These are phyloP conservation scores for Schrankia costaestrigalis DNA, from an alignment of 2,888 invertebrate species.

Conservation along the genomic window DNA sequence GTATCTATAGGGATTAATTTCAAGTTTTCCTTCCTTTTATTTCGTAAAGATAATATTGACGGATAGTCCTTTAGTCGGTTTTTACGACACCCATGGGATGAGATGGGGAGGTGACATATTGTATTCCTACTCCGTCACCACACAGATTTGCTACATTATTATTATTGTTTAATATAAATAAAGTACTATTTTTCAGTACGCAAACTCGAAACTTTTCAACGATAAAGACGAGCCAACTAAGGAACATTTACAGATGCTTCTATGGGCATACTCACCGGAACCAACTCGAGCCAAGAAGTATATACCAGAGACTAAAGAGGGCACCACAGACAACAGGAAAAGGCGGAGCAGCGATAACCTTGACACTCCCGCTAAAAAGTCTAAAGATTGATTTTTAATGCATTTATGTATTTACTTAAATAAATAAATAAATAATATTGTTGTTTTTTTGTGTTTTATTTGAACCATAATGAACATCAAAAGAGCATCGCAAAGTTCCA, in stretches of 20 bases:
- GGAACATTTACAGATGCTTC: constrained; percentile 84
- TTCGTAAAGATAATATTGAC: no score
- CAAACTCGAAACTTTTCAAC: constrained; percentile 82
- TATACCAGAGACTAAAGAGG: constrained; percentile 52
- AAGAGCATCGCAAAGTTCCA: no score
- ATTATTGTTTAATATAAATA: background rate
- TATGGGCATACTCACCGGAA: constrained; percentile 90
- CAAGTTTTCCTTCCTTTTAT: no score
- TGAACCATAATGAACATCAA: no score
- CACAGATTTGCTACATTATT: no score
- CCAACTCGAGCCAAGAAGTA: constrained; percentile 83
- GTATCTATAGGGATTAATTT: no score
- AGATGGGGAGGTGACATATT: no score
- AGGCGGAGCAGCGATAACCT: constrained; percentile 45
- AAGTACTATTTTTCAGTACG: constrained; percentile 55
- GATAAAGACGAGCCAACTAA: constrained; percentile 84
- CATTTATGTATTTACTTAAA: no score
- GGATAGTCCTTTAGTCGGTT: no score
- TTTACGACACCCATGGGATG: no score
- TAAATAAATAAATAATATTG: constrained; percentile 21
- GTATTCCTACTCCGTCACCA: no score
- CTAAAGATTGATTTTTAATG: constrained; percentile 43
- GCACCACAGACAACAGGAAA: constrained; percentile 11
- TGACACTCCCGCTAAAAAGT: constrained; percentile 53
- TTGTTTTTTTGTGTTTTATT: no score